Conservation (phyloP, 2,888 invertebrate species). For the Coecobrya sp. region DNA sequence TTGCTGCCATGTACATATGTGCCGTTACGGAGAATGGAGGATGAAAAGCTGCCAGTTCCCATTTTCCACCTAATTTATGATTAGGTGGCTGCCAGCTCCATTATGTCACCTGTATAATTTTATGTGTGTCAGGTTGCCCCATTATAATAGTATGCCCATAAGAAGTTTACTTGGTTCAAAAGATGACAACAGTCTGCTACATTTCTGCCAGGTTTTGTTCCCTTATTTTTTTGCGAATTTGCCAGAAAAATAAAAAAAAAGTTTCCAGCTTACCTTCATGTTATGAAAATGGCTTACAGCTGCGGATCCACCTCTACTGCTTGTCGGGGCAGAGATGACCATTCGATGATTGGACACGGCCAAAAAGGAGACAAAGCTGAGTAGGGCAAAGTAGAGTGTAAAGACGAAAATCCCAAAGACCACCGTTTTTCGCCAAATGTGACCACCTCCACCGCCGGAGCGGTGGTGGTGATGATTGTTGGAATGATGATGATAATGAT, state of each 20-base stretch:
- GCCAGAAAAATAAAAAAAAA: not conserved
- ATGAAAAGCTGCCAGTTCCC: no score
- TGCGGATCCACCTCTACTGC: conserved; percentile 7
- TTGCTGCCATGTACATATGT: no score
- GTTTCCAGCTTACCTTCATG: conserved; percentile 66
- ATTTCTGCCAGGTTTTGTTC: no score
- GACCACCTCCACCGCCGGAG: conserved; percentile 63
- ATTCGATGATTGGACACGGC: conserved; percentile 85
- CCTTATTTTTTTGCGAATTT: not conserved
- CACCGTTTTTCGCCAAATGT: conserved; percentile 85
- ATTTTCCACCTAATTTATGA: no score
- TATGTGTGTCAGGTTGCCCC: no score
- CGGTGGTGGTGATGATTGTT: conserved; percentile 59
- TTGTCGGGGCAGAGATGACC: conserved; percentile 73
- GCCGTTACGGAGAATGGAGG: no score
- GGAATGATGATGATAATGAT: conserved; percentile 58
- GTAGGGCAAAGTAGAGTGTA: conserved; percentile 85
- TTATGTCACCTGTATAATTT: no score
- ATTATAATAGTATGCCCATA: no score
- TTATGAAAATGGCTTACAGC: conserved; percentile 55
- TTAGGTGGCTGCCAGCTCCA: no score
- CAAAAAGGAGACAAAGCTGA: conserved; percentile 85
- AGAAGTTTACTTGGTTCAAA: no score
- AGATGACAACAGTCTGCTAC: no score
- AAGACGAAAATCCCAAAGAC: conserved; percentile 85